Base-by-base conservation (phyloP, 1,140 invertebrate species). In the Drepana arcuata region DNA sequence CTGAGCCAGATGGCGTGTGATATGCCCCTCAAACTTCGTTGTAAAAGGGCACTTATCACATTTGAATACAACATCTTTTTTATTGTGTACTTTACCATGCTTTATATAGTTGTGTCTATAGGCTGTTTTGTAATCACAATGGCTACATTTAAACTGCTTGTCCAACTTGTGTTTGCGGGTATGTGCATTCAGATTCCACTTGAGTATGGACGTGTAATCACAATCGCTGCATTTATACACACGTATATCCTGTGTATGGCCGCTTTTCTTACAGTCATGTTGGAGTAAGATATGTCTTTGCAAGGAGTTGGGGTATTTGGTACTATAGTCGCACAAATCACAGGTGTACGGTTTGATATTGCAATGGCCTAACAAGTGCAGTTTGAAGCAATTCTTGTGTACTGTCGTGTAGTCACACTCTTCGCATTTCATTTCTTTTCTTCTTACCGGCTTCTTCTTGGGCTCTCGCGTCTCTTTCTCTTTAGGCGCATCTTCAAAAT, bases 331-430 rank as follows among this genome's bases (percentile, higher is more conserved):
- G 21, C 69, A 68, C 0, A 18, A 14, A 0, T 51, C 31, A 18
- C 67, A 71, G 2, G 41, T 9, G 15, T 36, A 52, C 0, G 56
- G 53, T 14, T 57, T 68, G 2, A 15, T 33, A 4, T 46, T 38
- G 0, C 26, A 49, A 23, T 73, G 69, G 0, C 53, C 43, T 0
- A 54, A 28, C 7, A 59, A 18, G 13, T 84, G 81, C 16, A 71
- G 57, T 7, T 74, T 60, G 2, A 84, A 47, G 30, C 74, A 65
- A 38, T 79, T 84, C 28, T 74, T 81, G 35, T 83, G 74, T 4
- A 45, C 28, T 3, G 77, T 83, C 3, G 61, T 61, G 18, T 74
- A 85, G 6, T 75, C 62, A 40, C 83, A 85, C 7, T 69, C 25
- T 1, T 75, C 60, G 30, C 83, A 85, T 12, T 63, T 57, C 80